Percentiles rank a stretch among this genome's conserved stretches.
phyloP scores from a whole-genome alignment of 2,113 vertebrate genomes.

The Rhinoptilus africanus region DNA sequence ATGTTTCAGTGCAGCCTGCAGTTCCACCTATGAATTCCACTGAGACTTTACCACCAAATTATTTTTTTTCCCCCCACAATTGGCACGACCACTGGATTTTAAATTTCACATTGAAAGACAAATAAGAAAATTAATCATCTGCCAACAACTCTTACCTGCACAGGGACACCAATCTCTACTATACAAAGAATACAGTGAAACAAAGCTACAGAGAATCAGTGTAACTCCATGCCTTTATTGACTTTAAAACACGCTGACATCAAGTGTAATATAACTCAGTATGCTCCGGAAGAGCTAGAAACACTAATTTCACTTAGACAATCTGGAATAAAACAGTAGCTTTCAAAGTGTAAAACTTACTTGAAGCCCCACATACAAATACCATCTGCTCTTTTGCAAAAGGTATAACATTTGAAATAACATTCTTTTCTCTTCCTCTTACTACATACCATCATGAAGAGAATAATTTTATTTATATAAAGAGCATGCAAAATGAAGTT shows the following conservation, averaged over 20 bases:
- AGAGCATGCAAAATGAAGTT: constrained; percentile 23
- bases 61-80: neutral
- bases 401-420: constrained; percentile 41
- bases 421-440: neutral
- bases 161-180: neutral
- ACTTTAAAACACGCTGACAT: neutral
- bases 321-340: neutral
- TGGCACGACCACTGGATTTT: neutral
- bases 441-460: neutral
- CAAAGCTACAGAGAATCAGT: neutral
- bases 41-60: neutral
- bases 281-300: neutral
- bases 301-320: neutral
- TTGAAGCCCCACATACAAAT: constrained; percentile 28
- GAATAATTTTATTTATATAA: constrained; percentile 40
- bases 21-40: neutral
- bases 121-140: neutral
- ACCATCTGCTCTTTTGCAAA: constrained; percentile 46
- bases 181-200: neutral
- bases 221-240: neutral
- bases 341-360: constrained; percentile 42
- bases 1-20: neutral
- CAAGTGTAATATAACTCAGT: neutral
- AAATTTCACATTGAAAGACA: neutral
- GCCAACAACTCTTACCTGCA: neutral